Percentiles rank a stretch among this genome's conserved stretches.
These are phyloP conservation scores for Tetrao urogallus DNA, from an alignment of 2,113 vertebrate species.

Conservation along the genomic window DNA sequence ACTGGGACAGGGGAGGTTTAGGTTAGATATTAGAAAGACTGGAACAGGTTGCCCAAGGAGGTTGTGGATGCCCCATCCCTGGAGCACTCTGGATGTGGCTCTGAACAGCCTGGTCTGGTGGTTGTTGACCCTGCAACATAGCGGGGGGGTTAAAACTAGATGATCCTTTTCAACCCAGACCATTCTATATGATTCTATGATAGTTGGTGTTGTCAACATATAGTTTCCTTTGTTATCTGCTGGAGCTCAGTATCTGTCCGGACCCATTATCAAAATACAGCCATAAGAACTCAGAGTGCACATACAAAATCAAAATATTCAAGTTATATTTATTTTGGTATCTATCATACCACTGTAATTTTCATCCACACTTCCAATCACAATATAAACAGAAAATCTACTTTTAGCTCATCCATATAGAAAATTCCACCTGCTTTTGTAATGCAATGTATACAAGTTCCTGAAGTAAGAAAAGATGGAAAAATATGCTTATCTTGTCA, in stretches of 20 bases:
- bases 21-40: no score
- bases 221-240: background rate
- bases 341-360: background rate
- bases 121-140: no score
- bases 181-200: no score
- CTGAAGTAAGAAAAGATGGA: background rate
- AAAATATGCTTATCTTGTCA: background rate
- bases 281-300: background rate
- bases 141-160: no score
- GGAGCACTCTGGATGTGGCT: no score
- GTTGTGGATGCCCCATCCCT: no score
- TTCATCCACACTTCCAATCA: background rate
- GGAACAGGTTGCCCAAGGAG: no score
- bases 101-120: no score
- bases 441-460: rapidly evolving
- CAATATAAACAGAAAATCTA: background rate
- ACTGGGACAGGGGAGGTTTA: no score
- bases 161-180: no score
- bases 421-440: background rate
- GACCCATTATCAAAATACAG: background rate
- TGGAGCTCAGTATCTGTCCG: background rate
- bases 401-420: background rate
- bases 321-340: background rate
- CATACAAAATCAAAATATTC: background rate
- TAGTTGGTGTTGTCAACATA: background rate